These are phyloP conservation scores for Cinclus mexicanus DNA, from an alignment of 2,113 vertebrate species.

Conservation along the genomic window DNA sequence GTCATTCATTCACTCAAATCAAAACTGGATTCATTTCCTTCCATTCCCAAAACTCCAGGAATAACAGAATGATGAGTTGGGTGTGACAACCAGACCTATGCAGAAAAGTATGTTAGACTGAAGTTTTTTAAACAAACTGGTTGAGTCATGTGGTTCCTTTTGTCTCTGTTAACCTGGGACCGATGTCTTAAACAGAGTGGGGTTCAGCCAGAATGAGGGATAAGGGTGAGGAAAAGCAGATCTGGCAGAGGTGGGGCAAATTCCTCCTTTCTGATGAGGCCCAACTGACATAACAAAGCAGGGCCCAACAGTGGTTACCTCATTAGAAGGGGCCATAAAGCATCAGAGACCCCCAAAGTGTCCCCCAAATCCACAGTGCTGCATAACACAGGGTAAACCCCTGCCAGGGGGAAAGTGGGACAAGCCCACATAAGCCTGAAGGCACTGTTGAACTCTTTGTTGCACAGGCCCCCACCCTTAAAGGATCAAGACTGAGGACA, in stretches of 20 bases:
- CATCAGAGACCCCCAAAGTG: too few relatives aligned
- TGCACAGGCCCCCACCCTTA: rapidly evolving
- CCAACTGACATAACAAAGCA: too few relatives aligned
- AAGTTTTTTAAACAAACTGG: neutral
- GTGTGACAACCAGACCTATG: rapidly evolving
- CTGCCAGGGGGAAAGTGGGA: neutral
- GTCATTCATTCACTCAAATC: neutral
- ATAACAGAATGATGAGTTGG: too few relatives aligned
- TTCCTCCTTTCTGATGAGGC: neutral
- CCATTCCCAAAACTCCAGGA: neutral
- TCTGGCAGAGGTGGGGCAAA: too few relatives aligned
- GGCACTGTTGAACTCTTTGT: neutral
- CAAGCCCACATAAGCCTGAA: neutral
- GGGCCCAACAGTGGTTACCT: too few relatives aligned
- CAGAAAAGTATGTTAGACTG: too few relatives aligned
- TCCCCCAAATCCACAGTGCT: neutral
- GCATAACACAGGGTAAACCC: neutral
- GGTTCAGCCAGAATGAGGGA: neutral
- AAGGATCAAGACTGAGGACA: neutral
- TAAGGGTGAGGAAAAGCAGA: too few relatives aligned
- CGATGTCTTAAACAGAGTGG: neutral
- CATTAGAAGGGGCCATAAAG: too few relatives aligned
- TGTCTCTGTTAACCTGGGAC: neutral
- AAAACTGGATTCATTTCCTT: neutral
- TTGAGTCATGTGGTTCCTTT: neutral